Evolutionary conservation across 2,888 invertebrate genomes (phyloP).

Genomic region (Rotaria socialis): DNA sequence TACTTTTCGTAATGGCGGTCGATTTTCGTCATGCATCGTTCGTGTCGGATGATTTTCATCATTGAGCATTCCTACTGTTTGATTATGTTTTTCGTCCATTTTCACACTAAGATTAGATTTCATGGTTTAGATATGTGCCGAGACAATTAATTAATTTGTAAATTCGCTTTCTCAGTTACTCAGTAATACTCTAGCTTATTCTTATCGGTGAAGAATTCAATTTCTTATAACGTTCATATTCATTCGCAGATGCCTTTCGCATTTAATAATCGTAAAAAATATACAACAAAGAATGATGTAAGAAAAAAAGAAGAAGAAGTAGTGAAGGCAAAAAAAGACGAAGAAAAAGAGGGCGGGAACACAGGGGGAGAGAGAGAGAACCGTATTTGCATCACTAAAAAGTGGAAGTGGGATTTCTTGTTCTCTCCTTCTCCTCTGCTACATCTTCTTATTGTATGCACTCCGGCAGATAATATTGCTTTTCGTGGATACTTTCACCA

Average conservation of each 20-base stretch:
- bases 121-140: too few species aligned
- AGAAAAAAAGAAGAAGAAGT: too few species aligned
- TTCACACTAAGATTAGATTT: neutral
- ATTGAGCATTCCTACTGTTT: constrained; percentile 4
- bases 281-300: too few species aligned
- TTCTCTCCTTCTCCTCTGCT: neutral
- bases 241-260: neutral
- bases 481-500: neutral
- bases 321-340: too few species aligned
- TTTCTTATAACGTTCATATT: too few species aligned
- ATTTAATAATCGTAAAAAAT: neutral
- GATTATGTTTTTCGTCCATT: neutral
- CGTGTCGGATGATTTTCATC: neutral
- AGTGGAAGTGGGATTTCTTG: neutral
- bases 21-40: neutral
- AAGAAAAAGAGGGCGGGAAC: too few species aligned
- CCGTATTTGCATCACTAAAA: neutral
- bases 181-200: too few species aligned
- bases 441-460: too few species aligned
- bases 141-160: too few species aligned
- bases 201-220: too few species aligned
- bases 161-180: too few species aligned
- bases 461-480: neutral
- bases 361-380: neutral
- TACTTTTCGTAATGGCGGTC: neutral